Base-by-base conservation (phyloP, 2,888 invertebrate genomes). In the Phaedon cochleariae region DNA sequence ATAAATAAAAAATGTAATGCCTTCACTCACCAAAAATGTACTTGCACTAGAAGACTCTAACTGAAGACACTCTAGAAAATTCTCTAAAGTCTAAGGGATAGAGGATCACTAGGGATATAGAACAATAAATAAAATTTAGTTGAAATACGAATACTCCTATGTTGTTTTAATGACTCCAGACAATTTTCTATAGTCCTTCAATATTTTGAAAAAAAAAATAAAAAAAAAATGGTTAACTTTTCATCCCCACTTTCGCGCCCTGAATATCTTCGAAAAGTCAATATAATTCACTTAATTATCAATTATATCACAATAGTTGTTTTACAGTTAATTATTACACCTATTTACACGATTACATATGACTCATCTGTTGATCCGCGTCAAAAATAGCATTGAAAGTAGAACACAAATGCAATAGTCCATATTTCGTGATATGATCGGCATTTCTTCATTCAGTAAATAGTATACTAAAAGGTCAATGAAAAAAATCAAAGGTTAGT, bases 221-320 rank as follows among this genome's bases (percentile, higher is more conserved):
- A 52, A 55, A 66, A 62, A 57, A 62, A 62, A 54, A 64, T 53
- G 51, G 26, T 62, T 17, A 31, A 57, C 45, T 46, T 45, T 41
- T 45, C 45, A 46, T 29, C 29, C 26, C 26, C 57, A 57, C 41
- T 37, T 22, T 34, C 53, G 18, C 34, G 20, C 59, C 66, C 62
- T 26, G 55, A 62, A 58, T 65, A 62, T 62, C 66, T 60, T 53
- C 21, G 60, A 61, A 64, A 66, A 62, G 60, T 64, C 59, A 54
- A 65, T 54, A 62, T 49, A 62, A 59, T 69, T 69, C 72, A 72
- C 71, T 69, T 71, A 71, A 67, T 68, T 68, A 72, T 71, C 72
- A 72, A 71, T 65, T 74, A 71, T 74, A 74, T 74, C 74, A 74
- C 74, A 74, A 68, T 72, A 62, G 67, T 67, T 69, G 61, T 66